Evolutionary conservation across 2,888 invertebrate genomes (phyloP).

Genomic region (Dione vanillae): DNA sequence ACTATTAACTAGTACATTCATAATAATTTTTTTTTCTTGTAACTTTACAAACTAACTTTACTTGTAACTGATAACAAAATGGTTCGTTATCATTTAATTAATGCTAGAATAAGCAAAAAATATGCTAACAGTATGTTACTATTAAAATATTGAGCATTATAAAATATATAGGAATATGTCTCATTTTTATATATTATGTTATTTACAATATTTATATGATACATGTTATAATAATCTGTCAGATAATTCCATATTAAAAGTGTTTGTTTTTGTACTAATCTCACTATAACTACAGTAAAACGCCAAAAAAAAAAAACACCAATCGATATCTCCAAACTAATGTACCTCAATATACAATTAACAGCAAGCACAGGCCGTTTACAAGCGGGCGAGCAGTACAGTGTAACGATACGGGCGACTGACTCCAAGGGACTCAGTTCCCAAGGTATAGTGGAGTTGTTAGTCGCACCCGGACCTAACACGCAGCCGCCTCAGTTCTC

Average conservation of each 20-base stretch:
- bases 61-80: background rate
- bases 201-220: too few relatives aligned
- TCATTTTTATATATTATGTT: too few relatives aligned
- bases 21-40: too few relatives aligned
- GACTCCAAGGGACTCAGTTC: conserved; percentile 92
- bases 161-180: too few relatives aligned
- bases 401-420: conserved; percentile 92
- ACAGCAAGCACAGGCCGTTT: conserved; percentile 90
- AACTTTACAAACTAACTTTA: too few relatives aligned
- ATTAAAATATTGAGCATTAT: too few relatives aligned
- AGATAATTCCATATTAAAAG: too few relatives aligned
- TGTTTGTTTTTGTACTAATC: too few relatives aligned
- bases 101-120: background rate
- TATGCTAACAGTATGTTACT: too few relatives aligned
- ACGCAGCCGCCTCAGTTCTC: conserved; percentile 92
- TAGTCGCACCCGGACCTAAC: conserved; percentile 93
- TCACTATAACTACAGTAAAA: too few relatives aligned
- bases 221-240: too few relatives aligned
- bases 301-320: too few relatives aligned
- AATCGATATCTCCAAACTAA: background rate
- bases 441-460: conserved; percentile 94
- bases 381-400: conserved; percentile 94
- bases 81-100: background rate
- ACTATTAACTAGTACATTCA: background rate
- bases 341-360: background rate